These are phyloP conservation scores for Lomographa bimaculata DNA, from an alignment of 2,888 invertebrate genomes.

Conservation along the genomic window DNA sequence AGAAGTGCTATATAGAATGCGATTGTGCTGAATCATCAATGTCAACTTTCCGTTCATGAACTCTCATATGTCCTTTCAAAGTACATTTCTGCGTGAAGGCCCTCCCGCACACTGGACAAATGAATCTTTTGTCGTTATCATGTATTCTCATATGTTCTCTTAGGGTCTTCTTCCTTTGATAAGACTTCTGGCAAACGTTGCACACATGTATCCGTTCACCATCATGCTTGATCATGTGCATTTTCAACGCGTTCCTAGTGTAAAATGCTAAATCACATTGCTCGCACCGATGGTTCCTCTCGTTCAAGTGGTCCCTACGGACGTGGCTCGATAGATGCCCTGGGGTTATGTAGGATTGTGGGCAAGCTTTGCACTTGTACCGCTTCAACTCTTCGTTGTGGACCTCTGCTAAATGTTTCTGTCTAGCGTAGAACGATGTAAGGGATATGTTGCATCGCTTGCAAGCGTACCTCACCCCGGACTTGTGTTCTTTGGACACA, in stretches of 20 bases:
- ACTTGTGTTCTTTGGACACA: constrained; percentile 73
- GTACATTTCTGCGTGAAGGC: constrained; percentile 79
- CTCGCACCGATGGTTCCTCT: constrained; percentile 74
- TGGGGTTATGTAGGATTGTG: constrained; percentile 75
- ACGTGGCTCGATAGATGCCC: constrained; percentile 75
- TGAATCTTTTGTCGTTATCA: constrained; percentile 70
- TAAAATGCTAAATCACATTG: constrained; percentile 81
- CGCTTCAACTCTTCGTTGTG: constrained; percentile 74
- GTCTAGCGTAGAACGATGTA: constrained; percentile 69
- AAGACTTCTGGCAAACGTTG: constrained; percentile 75
- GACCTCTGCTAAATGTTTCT: constrained; percentile 72
- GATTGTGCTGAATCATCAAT: constrained; percentile 51
- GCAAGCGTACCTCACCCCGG: constrained; percentile 69
- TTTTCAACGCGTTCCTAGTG: constrained; percentile 79
- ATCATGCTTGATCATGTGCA: constrained; percentile 83
- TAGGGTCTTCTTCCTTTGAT: constrained; percentile 72
- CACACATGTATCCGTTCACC: constrained; percentile 79
- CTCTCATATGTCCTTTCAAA: constrained; percentile 70
- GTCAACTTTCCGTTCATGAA: constrained; percentile 65
- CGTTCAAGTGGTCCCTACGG: constrained; percentile 70
- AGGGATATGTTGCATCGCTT: constrained; percentile 68
- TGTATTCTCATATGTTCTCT: constrained; percentile 74
- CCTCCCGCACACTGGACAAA: constrained; percentile 71
- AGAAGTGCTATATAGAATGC: constrained; percentile 52
- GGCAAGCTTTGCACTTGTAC: constrained; percentile 74